Evolutionary conservation across 2,888 invertebrate species (phyloP), one percentile per base, ranked within the genome.

Genomic region (Drosophila sordidapex): DNA sequence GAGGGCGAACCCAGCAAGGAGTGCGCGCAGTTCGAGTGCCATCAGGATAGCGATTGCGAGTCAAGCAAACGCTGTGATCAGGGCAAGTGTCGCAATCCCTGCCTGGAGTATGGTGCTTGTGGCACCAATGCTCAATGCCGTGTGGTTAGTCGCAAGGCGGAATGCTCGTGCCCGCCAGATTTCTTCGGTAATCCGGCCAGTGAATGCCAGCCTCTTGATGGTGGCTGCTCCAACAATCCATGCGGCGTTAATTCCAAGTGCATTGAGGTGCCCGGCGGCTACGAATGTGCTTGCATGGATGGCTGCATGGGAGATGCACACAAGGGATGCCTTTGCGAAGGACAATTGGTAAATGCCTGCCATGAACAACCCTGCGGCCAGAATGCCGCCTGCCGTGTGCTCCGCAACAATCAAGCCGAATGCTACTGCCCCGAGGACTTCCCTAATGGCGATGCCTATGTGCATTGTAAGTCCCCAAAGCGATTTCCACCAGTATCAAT

Each of bases 161-260:
- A 97, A 84, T 97, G 97, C 86, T 95, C 95, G 0, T 97, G 97
- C 89, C 96, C 96, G 27, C 95, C 95, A 2, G 96, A 96, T 52
- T 96, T 95, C 90, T 94, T 95, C 79, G 96, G 96, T 66, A 96
- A 96, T 92, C 95, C 96, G 0, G 91, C 94, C 49, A 93, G 95
- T 8, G 96, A 96, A 90, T 97, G 97, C 89, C 95, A 95, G 82
- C 95, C 95, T 82, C 94, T 96, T 89, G 95, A 95, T 36, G 95
- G 94, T 10, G 96, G 96, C 82, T 98, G 98, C 90, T 93, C 96
- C 29, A 95, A 95, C 70, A 97, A 97, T 92, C 97, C 97, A 0
- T 98, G 98, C 89, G 98, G 98, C 11, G 94, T 95, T 29, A 97
- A 97, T 91, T 96, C 97, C 1, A 95, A 95, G 82, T 98, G 98